Evolutionary conservation across 2,113 vertebrate genomes (phyloP).

Genomic region (Amphiprion ocellaris): DNA sequence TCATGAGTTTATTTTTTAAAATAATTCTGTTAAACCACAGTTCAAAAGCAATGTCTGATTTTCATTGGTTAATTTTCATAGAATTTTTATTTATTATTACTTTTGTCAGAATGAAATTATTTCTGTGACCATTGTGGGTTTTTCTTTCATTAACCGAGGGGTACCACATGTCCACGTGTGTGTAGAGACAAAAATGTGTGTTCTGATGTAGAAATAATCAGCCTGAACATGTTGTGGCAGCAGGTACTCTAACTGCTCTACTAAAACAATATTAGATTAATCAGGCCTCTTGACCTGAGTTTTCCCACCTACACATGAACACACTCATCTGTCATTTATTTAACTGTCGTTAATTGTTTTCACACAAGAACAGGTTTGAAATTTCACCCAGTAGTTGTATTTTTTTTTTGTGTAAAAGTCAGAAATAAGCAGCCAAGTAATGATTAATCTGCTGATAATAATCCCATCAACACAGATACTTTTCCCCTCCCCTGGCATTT

Average conservation of each 20-base stretch:
- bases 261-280: slow-evolving; percentile 18
- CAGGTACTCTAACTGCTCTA: background rate
- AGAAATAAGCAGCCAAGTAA: slow-evolving; percentile 27
- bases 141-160: too few relatives aligned
- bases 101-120: too few relatives aligned
- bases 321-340: slow-evolving; percentile 21
- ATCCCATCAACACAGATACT: slow-evolving; percentile 59
- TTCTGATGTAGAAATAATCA: background rate
- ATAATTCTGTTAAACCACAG: too few relatives aligned
- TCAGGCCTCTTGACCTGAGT: slow-evolving; percentile 17
- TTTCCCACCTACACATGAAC: slow-evolving; percentile 10
- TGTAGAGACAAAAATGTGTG: background rate
- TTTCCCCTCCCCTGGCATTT: slow-evolving; percentile 12
- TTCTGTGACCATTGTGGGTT: too few relatives aligned
- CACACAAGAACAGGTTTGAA: background rate
- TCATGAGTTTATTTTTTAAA: too few relatives aligned
- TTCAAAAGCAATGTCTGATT: too few relatives aligned
- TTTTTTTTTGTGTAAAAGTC: slow-evolving; percentile 22
- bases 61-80: too few relatives aligned
- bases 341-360: slow-evolving; percentile 34
- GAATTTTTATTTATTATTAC: too few relatives aligned
- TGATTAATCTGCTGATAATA: slow-evolving; percentile 65
- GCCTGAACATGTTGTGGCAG: background rate
- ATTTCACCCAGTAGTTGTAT: background rate
- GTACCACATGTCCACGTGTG: too few relatives aligned